Evolutionary conservation across 2,797 vertebrate species (phyloP).

Genomic region (Notolepis coatsorum): DNA sequence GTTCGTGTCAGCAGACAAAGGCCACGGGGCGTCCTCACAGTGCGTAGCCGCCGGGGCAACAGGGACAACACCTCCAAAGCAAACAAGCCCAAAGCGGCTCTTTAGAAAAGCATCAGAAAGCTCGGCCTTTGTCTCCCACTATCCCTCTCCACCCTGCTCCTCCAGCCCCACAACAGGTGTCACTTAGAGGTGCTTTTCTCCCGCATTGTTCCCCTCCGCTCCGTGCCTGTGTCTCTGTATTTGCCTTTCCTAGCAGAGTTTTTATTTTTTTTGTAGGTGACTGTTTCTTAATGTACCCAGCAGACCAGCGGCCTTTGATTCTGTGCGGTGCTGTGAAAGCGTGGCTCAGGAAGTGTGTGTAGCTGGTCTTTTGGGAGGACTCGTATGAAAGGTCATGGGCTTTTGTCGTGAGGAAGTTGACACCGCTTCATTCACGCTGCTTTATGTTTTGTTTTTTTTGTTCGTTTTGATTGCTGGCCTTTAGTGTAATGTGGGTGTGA

Average conservation of each 20-base stretch:
- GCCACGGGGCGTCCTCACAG: conserved; percentile 74
- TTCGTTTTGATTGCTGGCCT: conserved; percentile 15
- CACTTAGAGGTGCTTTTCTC: conserved; percentile 70
- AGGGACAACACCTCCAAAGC: conserved; percentile 87
- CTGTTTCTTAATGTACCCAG: conserved; percentile 69
- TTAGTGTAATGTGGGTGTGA: conserved; percentile 15
- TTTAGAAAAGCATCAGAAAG: conserved; percentile 76
- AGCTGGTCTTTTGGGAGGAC: conserved; percentile 14
- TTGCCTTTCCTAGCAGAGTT: conserved; percentile 60
- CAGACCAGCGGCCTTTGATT: conserved; percentile 64
- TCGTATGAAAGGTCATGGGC: conserved; percentile 34
- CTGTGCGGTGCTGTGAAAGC: conserved; percentile 41
- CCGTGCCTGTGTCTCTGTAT: conserved; percentile 61
- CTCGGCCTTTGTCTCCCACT: conserved; percentile 73
- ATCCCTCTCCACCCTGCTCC: conserved; percentile 66
- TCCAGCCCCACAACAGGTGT: conserved; percentile 78
- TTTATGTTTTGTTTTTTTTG: background rate
- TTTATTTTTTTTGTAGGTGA: conserved; percentile 44
- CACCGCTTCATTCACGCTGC: conserved; percentile 12
- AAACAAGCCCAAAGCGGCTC: conserved; percentile 72
- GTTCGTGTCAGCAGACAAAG: conserved; percentile 86
- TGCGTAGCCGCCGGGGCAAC: conserved; percentile 78
- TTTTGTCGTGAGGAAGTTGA: conserved; percentile 50
- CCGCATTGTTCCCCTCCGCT: conserved; percentile 73
- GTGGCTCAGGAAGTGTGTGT: conserved; percentile 44